A percentile compares a stretch with the other conserved stretches of the same genome.
These are phyloP conservation scores for Conchocele bisecta DNA, from an alignment of 2,888 invertebrate species.

Conservation along the genomic window DNA sequence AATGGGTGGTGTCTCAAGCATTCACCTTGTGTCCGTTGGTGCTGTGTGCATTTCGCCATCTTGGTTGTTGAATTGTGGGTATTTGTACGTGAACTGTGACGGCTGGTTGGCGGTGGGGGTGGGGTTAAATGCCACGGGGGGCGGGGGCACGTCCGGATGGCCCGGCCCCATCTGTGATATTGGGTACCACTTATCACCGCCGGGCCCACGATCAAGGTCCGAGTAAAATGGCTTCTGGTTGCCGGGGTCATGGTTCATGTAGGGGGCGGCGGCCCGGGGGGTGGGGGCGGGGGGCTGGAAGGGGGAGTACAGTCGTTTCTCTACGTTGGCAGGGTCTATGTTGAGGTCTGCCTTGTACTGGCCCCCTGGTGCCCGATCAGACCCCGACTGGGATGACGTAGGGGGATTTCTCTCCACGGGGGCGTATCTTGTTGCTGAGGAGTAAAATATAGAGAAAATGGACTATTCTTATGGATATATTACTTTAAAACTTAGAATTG, in stretches of 20 bases:
- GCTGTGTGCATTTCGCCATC: constrained; percentile 53
- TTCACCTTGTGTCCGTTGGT: constrained; percentile 53
- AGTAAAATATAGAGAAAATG: not conserved
- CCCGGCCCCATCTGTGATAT: constrained; percentile 22
- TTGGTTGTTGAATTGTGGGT: constrained; percentile 40
- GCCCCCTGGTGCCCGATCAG: constrained; percentile 26
- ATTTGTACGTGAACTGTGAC: constrained; percentile 52
- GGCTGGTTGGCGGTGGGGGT: constrained; percentile 11
- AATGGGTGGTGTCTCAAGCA: no score
- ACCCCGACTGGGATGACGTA: constrained; percentile 45
- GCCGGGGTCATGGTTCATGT: not conserved
- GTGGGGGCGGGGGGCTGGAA: constrained; percentile 40
- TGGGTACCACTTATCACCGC: constrained; percentile 49
- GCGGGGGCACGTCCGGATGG: constrained; percentile 3
- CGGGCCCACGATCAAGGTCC: constrained; percentile 38
- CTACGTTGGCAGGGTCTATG: no score
- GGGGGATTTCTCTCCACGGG: constrained; percentile 41
- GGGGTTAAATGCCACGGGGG: constrained; percentile 12
- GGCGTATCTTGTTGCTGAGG: constrained; percentile 52
- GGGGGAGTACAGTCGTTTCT: constrained; percentile 39
- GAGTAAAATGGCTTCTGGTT: constrained; percentile 40
- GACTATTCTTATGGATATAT: no score
- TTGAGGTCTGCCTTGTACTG: constrained; percentile 15
- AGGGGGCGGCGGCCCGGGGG: not conserved
- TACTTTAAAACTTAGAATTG: no score